Base-by-base conservation (phyloP, 2,113 vertebrate genomes). In the Pelecanus crispus region DNA sequence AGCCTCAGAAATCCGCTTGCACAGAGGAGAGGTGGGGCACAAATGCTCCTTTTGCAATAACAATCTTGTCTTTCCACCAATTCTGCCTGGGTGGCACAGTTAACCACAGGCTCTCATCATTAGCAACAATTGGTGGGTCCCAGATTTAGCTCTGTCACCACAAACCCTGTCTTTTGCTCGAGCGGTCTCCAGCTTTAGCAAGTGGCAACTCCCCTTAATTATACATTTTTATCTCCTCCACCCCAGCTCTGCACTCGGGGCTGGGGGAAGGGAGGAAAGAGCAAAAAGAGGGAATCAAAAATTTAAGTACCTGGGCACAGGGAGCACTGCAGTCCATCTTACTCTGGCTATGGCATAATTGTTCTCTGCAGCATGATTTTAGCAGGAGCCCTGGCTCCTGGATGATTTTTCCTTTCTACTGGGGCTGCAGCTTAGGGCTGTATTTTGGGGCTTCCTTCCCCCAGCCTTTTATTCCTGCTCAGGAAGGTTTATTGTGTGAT, bases 141-240 rank as follows among this genome's bases (percentile, higher is more conserved):
- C 92, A 86, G 94, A 96, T 95, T 97, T 97, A 97, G 96, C 95
- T 89, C 91, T 87, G 97, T 90, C 94, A 91, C 97, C 92, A 85
- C 96, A 97, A 97, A 95, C 92, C 85, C 85, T 91, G 86, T 81
- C 68, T 82, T 96, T 96, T 88, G 77, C 95, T 95, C n/a, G 34
- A 88, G 92, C 20, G 9, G 73, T 78, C 88, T 95, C 94, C 95
- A 92, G 91, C 94, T 96, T 96, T 93, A 96, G 96, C 92, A 94
- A 91, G 83, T 94, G 79, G 90, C 81, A 96, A 94, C 95, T 97
- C 97, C 97, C 96, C 96, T 96, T 97, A 97, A 97, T 97, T 97
- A 97, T 40, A 97, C 92, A 89, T 84, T 91, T 95, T 96, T 94
- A 79, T 92, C 93, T 94, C 85, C 65, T 90, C 93, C 74, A 62